Base-by-base conservation (phyloP, 2,797 vertebrate genomes). In the Tamandua tetradactyla region DNA sequence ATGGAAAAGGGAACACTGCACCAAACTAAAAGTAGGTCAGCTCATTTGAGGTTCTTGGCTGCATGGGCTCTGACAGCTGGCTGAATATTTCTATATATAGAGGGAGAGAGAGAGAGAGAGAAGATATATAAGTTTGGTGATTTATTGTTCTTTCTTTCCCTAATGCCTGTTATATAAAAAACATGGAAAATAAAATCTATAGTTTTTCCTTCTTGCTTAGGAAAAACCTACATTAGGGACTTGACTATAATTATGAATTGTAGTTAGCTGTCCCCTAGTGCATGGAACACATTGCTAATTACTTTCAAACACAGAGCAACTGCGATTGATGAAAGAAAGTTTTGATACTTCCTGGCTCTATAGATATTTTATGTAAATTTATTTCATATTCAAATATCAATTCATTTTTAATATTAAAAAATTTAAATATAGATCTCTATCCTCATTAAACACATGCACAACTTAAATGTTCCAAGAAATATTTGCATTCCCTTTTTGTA, bases 11-110 rank as follows among this genome's bases (percentile, higher is more conserved):
- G 27, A 97, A 96, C 93, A 93, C 95, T 97, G 89, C 75, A 97
- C 40, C 66, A 93, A 69, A 91, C 80, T 93, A 89, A 74, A 98
- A 98, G 97, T 97, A 98, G 98, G 97, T 97, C 97, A 98, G 96
- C 97, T 98, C 96, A 98, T 93, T 96, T 97, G 96, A 97, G 91
- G 66, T 96, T 98, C 93, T 94, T 49, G 80, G 87, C 74, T 96
- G 55, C 69, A 97, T 0, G 1, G 8, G 57, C 62, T 90, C 91
- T 98, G 97, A 98, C 95, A 98, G 94, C 93, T 97, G 94, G 87
- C 68, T 97, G 92, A 96, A 79, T 93, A 84, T 91, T 11, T 94
- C 22, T 93, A 2, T 94, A n/a, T 89, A 35, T 69, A 47, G 44
- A 47, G 44, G 44, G 44, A 47, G 44, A 47, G 11, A 47, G 44